phyloP scores from a whole-genome alignment of 2,888 invertebrate genomes.

The Plagodis pulveraria region DNA sequence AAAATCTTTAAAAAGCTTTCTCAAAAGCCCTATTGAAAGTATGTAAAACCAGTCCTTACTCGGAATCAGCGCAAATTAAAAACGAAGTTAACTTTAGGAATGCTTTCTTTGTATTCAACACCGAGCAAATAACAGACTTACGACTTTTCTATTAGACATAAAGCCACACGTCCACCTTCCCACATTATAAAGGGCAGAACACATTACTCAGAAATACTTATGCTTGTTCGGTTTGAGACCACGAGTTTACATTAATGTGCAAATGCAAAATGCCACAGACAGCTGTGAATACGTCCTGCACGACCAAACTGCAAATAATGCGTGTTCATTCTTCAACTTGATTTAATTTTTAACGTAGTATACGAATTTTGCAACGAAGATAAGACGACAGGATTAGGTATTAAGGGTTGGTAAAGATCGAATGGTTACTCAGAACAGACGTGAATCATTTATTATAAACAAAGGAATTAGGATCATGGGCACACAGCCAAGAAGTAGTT shows the following conservation, averaged over 20 bases:
- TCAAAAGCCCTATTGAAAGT: no score
- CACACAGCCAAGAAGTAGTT: no score
- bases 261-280: slow-evolving; percentile 66
- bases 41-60: no score
- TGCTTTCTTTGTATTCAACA: slow-evolving; percentile 3
- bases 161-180: slow-evolving; percentile 15
- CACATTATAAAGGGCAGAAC: slow-evolving; percentile 30
- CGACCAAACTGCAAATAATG: slow-evolving; percentile 65
- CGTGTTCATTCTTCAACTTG: slow-evolving; percentile 61
- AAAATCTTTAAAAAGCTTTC: no score
- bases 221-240: slow-evolving; percentile 54
- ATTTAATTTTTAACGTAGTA: no score
- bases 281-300: slow-evolving; percentile 55
- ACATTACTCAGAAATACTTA: slow-evolving; percentile 66
- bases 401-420: no score
- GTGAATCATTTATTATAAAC: no score
- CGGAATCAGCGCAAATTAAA: no score
- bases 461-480: no score
- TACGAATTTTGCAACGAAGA: no score
- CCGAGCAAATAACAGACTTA: slow-evolving; percentile 8
- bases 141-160: slow-evolving; percentile 16
- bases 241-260: slow-evolving; percentile 69
- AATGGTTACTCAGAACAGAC: no score
- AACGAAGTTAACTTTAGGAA: neutral
- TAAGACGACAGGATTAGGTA: no score